Evolutionary conservation across 2,888 invertebrate genomes (phyloP), one percentile per base, ranked within the genome.

Genomic region (Ferdinandea cuprea): DNA sequence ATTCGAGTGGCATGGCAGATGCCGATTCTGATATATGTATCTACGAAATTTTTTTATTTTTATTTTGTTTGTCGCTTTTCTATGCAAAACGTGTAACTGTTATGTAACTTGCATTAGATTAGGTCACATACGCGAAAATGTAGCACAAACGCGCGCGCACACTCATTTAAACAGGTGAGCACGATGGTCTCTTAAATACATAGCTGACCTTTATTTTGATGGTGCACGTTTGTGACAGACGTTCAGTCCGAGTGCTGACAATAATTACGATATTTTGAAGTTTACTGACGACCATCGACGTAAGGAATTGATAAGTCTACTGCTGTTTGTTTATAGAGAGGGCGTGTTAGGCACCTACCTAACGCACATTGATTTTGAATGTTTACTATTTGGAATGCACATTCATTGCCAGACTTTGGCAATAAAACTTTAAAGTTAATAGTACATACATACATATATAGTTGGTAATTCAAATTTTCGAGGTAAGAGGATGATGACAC

Each of bases 1-100:
- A 72, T 72, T 72, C 71, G 56, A 42, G 28, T 9, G 37, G n/a
- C 37, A 25, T 40, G 17, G 19, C 21, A 35, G 50, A 71, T 42
- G 59, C 50, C 50, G 59, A 52, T 40, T 59, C 21, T 3, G 30
- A 30, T n/a, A 19, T 44, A 25, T 59, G 21, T 46, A 25, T 44
- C n/a, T n/a, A n/a, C n/a, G n/a, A n/a, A n/a, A n/a, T n/a, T n/a
- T n/a, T n/a, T n/a, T n/a, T n/a, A n/a, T n/a, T n/a, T n/a, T n/a
- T n/a, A n/a, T n/a, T n/a, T n/a, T n/a, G n/a, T 44, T 66, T 13
- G 44, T 44, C 1, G 42, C 46, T 65, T 76, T 68, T 54, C 48
- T 81, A 81, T 81, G 77, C 81, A 76, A 81, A 81, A 61, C 77
- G 76, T 81, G 77, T 81, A 81, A 77, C 66, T 28, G 52, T 81